Evolutionary conservation across 2,797 vertebrate species (phyloP), one percentile per base, ranked within the genome.

Genomic region (Trichosurus vulpecula): DNA sequence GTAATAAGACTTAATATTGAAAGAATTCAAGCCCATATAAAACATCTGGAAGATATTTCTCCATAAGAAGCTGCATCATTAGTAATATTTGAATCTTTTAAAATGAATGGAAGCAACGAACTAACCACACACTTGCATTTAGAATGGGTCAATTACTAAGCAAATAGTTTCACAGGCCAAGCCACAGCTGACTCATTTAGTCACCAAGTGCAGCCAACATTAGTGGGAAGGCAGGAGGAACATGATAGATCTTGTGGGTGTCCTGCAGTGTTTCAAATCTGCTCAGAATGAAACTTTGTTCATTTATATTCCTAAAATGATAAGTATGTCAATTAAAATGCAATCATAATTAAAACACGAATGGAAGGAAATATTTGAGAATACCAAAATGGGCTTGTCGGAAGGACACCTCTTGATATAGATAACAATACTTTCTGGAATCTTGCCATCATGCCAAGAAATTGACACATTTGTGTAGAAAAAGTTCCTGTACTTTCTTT

Each of bases 1-100:
- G 52, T 93, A 91, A 95, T 89, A 92, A 92, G 95, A 97, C 97
- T 96, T 98, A 97, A 11, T 13, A 92, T 0, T 61, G 53, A 97
- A 97, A 97, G 94, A 98, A 94, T 91, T 93, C 90, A 97, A 96
- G 66, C 55, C 91, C 95, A 91, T 81, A 9, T 93, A 61, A 95
- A 98, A 98, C 90, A 90, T 92, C 56, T 56, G 29, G 52, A 94
- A 95, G 90, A 97, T 95, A 74, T 96, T 93, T 95, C 54, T 98
- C 57, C 54, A 93, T 97, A 52, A 56, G 56, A 81, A 81, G 66
- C 66, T 81, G 66, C 66, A 81, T 81, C 66, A 81, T 81, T 94
- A 95, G 10, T 47, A 95, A 54, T n/a, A 10, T 89, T 96, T 97
- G 92, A 94, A 96, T 96, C 31, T 95, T 95, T 94, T 14, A 90